phyloP scores from a whole-genome alignment of 1,140 invertebrate species.

The Geopemphigus sp. region DNA sequence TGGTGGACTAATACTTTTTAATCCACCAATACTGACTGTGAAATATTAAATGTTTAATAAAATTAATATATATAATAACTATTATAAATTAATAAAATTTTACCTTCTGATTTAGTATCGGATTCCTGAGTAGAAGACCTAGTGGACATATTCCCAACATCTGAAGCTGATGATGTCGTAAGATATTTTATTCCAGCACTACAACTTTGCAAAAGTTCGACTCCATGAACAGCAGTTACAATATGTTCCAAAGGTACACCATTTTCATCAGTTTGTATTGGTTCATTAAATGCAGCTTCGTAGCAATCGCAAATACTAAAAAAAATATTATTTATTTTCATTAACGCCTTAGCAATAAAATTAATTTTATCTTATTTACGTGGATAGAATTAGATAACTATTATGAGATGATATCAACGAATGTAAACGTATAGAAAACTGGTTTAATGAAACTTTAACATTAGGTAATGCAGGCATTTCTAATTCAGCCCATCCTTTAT shows the following conservation, averaged over 20 bases:
- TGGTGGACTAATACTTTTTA: conserved; percentile 62
- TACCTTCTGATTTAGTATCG: conserved; percentile 46
- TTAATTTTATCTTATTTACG: conserved; percentile 57
- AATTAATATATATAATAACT: background rate
- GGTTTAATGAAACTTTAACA: conserved; percentile 67
- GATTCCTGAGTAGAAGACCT: conserved; percentile 42
- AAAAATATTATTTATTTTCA: conserved; percentile 31
- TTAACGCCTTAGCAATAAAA: too few relatives aligned
- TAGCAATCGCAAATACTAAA: conserved; percentile 76
- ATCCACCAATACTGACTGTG: conserved; percentile 53
- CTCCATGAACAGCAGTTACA: conserved; percentile 75
- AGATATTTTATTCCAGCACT: conserved; percentile 59
- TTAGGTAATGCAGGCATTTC: conserved; percentile 70
- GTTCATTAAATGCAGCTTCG: conserved; percentile 64
- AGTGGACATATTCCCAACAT: conserved; percentile 40
- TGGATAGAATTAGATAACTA: conserved; percentile 69
- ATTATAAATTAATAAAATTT: background rate
- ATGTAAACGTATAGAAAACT: conserved; percentile 65
- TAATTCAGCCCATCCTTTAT: conserved; percentile 74
- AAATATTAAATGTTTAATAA: background rate
- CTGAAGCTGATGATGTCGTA: conserved; percentile 47
- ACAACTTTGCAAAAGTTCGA: conserved; percentile 63
- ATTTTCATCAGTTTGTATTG: conserved; percentile 60
- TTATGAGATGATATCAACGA: conserved; percentile 68
- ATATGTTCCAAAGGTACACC: conserved; percentile 84